A percentile compares a stretch with the other conserved stretches of the same genome.
phyloP scores from a whole-genome alignment of 2,797 vertebrate genomes.

The Gymnoscopelus microlampas region DNA sequence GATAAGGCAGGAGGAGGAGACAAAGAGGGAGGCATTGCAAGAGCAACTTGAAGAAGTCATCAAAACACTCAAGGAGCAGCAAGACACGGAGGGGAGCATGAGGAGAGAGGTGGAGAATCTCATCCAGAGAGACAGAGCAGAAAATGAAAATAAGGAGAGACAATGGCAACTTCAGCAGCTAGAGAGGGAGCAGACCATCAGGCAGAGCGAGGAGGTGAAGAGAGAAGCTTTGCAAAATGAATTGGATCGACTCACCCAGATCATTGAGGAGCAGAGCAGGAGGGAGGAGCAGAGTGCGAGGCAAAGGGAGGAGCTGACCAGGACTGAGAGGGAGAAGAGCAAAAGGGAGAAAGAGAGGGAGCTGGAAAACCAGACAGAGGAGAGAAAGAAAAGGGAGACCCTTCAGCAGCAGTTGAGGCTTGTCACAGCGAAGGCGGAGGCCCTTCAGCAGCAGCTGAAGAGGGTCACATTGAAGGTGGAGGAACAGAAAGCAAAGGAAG shows the following conservation, averaged over 20 bases:
- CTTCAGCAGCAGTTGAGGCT: constrained; percentile 49
- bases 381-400: constrained; percentile 42
- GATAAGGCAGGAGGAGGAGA: constrained; percentile 49
- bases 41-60: constrained; percentile 42
- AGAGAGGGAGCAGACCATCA: constrained; percentile 53
- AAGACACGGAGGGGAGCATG: constrained; percentile 35
- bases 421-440: constrained; percentile 27
- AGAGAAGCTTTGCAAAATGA: constrained; percentile 55
- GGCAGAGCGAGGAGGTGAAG: constrained; percentile 46
- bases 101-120: constrained; percentile 45
- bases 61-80: constrained; percentile 50
- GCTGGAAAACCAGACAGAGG: constrained; percentile 55
- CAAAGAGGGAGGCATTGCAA: constrained; percentile 48
- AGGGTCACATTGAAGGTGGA: constrained; percentile 35
- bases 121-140: constrained; percentile 34
- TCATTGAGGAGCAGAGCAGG: constrained; percentile 44
- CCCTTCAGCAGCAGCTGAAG: constrained; percentile 50
- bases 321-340: constrained; percentile 50
- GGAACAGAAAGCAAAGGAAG: constrained; percentile 38
- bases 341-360: constrained; percentile 48
- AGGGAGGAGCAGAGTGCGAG: constrained; percentile 52
- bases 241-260: constrained; percentile 45
- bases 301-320: constrained; percentile 48
- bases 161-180: constrained; percentile 47
- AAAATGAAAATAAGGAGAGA: constrained; percentile 48